phyloP scores from a whole-genome alignment of 2,888 invertebrate genomes.

The Lamellibrachia columna region DNA sequence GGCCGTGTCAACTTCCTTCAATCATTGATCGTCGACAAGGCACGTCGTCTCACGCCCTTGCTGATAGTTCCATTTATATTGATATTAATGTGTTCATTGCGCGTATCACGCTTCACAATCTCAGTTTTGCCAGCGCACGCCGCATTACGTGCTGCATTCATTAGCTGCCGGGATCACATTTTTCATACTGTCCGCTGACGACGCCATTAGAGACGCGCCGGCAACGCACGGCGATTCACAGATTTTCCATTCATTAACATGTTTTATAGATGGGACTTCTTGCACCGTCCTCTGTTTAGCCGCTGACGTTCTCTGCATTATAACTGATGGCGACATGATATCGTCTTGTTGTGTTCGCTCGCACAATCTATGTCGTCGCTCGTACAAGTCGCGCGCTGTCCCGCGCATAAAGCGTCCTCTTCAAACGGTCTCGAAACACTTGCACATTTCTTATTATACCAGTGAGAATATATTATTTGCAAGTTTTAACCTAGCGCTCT shows the following conservation, averaged over 20 bases:
- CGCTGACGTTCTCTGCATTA: neutral
- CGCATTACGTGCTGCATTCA: neutral
- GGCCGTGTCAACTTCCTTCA: neutral
- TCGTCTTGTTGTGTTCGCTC: neutral
- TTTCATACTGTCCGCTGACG: neutral
- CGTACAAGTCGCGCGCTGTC: neutral
- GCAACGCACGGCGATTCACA: neutral
- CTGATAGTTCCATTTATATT: constrained; percentile 16
- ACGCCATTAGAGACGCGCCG: neutral
- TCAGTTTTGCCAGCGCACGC: neutral
- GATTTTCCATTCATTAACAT: constrained; percentile 16
- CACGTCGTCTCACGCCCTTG: neutral
- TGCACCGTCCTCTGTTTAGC: neutral
- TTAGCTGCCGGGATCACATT: neutral
- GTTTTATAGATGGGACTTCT: constrained; percentile 5
- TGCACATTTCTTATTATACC: neutral
- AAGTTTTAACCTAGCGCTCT: too few species aligned
- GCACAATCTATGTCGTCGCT: neutral
- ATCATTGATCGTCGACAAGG: neutral
- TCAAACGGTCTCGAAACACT: neutral
- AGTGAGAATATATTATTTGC: neutral
- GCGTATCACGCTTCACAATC: neutral
- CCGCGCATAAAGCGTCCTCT: neutral
- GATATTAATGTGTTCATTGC: neutral
- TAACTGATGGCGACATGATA: neutral